Evolutionary conservation across 1,140 invertebrate species (phyloP), one percentile per base, ranked within the genome.

Genomic region (Leptestheria dahalacensis): DNA sequence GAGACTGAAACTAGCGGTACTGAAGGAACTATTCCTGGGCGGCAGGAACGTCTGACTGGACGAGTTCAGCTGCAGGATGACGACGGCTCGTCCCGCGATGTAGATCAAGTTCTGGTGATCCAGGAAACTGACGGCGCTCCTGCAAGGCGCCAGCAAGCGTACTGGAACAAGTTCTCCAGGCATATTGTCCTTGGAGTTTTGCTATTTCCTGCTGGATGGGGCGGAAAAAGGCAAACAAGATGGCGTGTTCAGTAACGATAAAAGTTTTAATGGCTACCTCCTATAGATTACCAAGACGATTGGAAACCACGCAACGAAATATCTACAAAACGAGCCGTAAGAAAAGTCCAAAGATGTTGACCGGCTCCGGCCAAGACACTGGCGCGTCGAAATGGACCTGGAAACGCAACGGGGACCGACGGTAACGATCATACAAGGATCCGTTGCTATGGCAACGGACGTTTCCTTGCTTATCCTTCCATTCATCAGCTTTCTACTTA

Each of bases 31-130:
- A 15, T 28, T 60, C 11, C 51, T 48, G 9, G 58, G 58, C n/a
- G 49, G 25, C 49, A 60, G 46, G 24, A 60, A 60, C 1, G 49
- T 33, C n/a, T 60, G 58, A 0, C 48, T 41, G 21, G 50, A 49
- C 1, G 47, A 23, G 25, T 50, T 60, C 18, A 26, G 26, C 21
- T 60, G 50, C 25, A 50, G 52, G 0, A 60, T 52, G 28, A 60
- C 48, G 21, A 33, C 49, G 2, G 33, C 23, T 49, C 58, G 21
- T 15, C 58, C 58, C 18, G 58, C 47, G 20, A 60, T 60, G 58
- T 60, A 60, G 33, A 46, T 41, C 51, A 60, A 28, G 6, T 55
- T 26, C n/a, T 60, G 58, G 20, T 60, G 29, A 20, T 60, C 58
- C 18, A 60, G 24, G 20, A 60, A 29, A 18, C 48, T 49, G 21